Conservation (phyloP, 2,888 invertebrate genomes). For the Microctonus brassicae region DNA sequence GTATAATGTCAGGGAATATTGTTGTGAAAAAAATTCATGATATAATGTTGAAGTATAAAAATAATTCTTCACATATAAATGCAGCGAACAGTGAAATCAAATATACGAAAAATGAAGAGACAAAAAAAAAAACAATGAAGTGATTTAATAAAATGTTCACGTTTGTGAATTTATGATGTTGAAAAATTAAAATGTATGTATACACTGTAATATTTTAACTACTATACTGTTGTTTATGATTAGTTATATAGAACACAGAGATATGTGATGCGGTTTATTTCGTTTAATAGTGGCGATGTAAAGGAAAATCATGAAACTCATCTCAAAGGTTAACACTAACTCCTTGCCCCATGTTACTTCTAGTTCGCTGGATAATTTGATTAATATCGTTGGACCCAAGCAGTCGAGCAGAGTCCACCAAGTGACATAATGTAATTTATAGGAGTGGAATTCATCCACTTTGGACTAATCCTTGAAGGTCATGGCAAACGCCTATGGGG, state of each 20-base stretch:
- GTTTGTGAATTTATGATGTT: background rate
- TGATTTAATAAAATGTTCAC: background rate
- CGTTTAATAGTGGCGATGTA: background rate
- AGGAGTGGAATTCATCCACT: background rate
- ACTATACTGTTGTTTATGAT: background rate
- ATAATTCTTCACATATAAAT: no score
- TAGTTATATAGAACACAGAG: background rate
- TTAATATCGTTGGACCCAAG: constrained; percentile 20
- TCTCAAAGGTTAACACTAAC: constrained; percentile 17
- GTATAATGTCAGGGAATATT: no score
- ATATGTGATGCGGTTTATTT: background rate
- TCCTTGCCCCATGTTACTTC: background rate
- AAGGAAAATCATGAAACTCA: constrained; percentile 1
- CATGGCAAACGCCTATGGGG: background rate
- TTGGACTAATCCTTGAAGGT: background rate
- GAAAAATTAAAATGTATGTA: no score
- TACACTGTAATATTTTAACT: no score
- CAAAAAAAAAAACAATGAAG: background rate
- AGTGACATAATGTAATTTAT: background rate
- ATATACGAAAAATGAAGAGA: no score
- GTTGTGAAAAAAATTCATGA: no score
- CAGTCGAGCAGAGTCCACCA: background rate
- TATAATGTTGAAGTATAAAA: no score
- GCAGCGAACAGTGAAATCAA: no score
- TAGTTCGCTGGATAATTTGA: constrained; percentile 29